These are phyloP conservation scores for Kryphioiulus occultus DNA, from an alignment of 2,888 invertebrate genomes.

Conservation along the genomic window DNA sequence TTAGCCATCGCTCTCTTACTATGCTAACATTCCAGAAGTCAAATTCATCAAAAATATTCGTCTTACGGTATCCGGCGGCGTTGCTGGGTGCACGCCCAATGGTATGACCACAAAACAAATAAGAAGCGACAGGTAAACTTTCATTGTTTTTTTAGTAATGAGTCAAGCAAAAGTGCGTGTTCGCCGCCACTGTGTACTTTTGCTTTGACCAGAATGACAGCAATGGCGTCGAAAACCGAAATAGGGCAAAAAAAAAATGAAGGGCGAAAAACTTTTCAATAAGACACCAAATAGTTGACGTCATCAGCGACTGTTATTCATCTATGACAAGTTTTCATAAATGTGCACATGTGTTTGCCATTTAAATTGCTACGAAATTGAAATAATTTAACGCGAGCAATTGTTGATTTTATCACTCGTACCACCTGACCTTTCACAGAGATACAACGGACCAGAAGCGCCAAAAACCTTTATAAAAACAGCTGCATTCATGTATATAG, in stretches of 20 bases:
- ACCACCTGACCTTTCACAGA: neutral
- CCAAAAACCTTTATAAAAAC: neutral
- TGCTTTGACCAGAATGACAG: neutral
- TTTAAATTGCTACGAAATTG: neutral
- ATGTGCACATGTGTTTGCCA: slow-evolving; percentile 16
- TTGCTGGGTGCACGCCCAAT: neutral
- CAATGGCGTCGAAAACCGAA: neutral
- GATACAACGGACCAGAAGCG: neutral
- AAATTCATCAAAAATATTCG: neutral
- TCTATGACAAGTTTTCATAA: neutral
- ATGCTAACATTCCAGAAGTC: neutral
- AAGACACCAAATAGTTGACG: neutral
- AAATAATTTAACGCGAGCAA: neutral
- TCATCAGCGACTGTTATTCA: neutral
- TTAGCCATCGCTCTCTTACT: neutral
- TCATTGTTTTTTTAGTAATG: neutral
- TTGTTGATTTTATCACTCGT: neutral
- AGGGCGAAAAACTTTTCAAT: slow-evolving; percentile 24
- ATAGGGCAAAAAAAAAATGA: neutral
- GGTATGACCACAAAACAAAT: neutral
- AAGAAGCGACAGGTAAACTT: neutral
- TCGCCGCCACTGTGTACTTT: neutral
- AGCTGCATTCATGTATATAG: neutral
- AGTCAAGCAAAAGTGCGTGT: neutral
- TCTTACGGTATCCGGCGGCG: neutral